These are phyloP conservation scores for Scotopteryx bipunctaria DNA, from an alignment of 2,888 invertebrate species.

Conservation along the genomic window DNA sequence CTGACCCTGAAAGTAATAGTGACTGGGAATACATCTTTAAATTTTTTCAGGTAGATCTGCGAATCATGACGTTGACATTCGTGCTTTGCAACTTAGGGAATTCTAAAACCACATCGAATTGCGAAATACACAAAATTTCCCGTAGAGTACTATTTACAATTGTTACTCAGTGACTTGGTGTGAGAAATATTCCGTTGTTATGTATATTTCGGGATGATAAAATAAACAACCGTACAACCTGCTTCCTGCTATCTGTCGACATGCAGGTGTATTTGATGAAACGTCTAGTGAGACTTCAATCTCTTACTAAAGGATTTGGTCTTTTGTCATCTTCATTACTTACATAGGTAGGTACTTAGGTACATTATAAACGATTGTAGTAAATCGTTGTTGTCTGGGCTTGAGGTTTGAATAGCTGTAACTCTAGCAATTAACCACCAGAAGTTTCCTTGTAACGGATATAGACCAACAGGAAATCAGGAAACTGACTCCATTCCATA, in stretches of 20 bases:
- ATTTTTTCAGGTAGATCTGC: not conserved
- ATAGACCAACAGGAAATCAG: constrained; percentile 24
- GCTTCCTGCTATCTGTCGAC: too few species aligned
- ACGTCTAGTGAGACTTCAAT: too few species aligned
- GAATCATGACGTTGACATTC: constrained; percentile 22
- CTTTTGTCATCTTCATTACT: too few species aligned
- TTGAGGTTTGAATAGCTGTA: too few species aligned
- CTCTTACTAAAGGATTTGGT: too few species aligned
- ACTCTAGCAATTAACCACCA: not conserved
- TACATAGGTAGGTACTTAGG: too few species aligned
- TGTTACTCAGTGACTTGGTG: not conserved
- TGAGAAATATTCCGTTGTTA: constrained; percentile 1
- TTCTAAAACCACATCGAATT: constrained; percentile 15
- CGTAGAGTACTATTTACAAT: constrained; percentile 4
- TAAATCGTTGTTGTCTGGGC: not conserved
- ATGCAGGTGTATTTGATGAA: too few species aligned
- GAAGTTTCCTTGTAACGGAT: constrained; percentile 18
- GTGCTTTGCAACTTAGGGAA: constrained; percentile 29
- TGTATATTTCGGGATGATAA: not conserved
- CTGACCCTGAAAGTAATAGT: not conserved
- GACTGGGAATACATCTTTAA: constrained; percentile 4
- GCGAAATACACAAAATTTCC: constrained; percentile 22
- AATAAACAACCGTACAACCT: too few species aligned
- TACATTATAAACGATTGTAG: too few species aligned
- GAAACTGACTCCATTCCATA: constrained; percentile 15